phyloP scores from a whole-genome alignment of 2,888 invertebrate genomes.

The Calameuta idolon region DNA sequence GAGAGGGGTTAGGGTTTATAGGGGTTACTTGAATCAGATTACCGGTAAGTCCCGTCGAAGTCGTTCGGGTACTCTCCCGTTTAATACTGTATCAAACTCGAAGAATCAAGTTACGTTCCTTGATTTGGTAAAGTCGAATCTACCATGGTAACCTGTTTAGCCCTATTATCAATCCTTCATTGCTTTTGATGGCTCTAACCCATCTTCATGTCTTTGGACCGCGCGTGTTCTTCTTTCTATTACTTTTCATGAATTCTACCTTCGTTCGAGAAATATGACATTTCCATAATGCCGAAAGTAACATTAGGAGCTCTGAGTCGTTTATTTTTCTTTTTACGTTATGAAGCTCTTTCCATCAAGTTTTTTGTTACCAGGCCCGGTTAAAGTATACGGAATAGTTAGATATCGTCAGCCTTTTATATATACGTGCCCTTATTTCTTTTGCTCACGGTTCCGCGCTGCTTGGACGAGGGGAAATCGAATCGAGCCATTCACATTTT shows the following conservation, averaged over 20 bases:
- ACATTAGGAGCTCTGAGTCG: background rate
- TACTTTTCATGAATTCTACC: background rate
- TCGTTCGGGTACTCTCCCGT: background rate
- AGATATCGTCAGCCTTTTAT: background rate
- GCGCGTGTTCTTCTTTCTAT: background rate
- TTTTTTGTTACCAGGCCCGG: background rate
- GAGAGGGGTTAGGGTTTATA: background rate
- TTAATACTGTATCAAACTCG: background rate
- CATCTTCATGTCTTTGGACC: background rate
- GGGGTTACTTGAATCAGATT: background rate
- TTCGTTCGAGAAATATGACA: background rate
- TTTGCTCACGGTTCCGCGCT: background rate
- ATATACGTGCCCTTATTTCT: background rate
- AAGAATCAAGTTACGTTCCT: background rate
- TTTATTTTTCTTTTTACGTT: background rate
- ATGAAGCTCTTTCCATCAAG: background rate
- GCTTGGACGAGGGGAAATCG: background rate
- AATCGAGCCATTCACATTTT: background rate
- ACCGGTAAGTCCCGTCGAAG: background rate
- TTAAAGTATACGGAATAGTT: background rate
- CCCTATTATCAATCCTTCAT: background rate
- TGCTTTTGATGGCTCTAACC: background rate
- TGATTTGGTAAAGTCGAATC: background rate
- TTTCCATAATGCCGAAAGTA: background rate
- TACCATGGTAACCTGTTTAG: background rate